Evolutionary conservation across 2,797 vertebrate genomes (phyloP).

Genomic region (Rhinoraja longicauda): DNA sequence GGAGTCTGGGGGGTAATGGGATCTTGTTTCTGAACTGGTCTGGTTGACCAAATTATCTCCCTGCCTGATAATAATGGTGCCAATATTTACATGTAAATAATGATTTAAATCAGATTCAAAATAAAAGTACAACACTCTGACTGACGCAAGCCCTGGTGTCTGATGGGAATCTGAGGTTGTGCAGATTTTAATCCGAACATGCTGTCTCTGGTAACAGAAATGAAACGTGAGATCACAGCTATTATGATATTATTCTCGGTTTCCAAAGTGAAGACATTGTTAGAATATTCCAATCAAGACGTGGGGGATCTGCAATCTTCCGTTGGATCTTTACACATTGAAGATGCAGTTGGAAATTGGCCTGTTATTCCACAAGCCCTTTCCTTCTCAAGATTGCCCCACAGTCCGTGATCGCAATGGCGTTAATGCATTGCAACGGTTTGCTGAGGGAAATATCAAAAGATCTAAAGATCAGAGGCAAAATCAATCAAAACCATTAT

Average conservation of each 20-base stretch:
- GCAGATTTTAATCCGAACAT: not conserved
- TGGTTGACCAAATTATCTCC: too few species aligned
- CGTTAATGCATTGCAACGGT: not conserved
- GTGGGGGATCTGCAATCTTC: not conserved
- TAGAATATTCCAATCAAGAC: not conserved
- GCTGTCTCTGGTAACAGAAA: not conserved
- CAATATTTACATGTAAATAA: not conserved
- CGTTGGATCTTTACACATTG: not conserved
- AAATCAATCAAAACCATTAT: not conserved
- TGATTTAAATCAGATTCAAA: not conserved
- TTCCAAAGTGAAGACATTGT: constrained; percentile 8
- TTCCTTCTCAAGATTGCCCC: not conserved
- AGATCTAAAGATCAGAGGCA: not conserved
- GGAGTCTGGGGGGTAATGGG: not conserved
- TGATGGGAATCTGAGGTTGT: too few species aligned
- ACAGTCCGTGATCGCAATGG: not conserved
- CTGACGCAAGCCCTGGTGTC: not conserved
- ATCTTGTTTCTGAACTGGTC: not conserved
- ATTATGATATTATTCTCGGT: constrained; percentile 3
- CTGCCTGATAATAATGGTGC: not conserved
- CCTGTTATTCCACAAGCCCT: not conserved
- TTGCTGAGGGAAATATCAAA: not conserved
- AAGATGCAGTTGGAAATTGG: not conserved
- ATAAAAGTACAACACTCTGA: not conserved
- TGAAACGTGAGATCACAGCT: not conserved